A percentile compares a stretch with the other conserved stretches of the same genome.
phyloP scores from a whole-genome alignment of 2,797 vertebrate species.

The Uromys caudimaculatus region DNA sequence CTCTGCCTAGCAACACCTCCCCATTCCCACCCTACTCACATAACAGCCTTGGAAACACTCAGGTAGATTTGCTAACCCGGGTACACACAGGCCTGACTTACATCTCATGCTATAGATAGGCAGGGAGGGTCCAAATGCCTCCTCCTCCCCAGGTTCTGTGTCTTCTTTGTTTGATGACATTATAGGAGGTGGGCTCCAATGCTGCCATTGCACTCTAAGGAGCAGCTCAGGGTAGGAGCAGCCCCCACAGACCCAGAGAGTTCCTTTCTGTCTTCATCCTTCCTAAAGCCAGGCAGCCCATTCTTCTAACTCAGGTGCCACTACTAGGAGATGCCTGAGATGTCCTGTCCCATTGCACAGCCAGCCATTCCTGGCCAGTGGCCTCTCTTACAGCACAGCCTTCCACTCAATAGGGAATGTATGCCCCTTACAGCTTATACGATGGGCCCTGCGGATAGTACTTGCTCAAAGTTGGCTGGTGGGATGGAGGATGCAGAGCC shows the following conservation, averaged over 20 bases:
- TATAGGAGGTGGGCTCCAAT: neutral
- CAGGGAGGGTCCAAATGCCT: neutral
- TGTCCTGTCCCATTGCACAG: neutral
- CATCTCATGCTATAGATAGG: neutral
- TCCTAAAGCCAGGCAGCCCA: neutral
- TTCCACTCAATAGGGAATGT: neutral
- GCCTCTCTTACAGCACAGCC: neutral
- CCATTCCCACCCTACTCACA: neutral
- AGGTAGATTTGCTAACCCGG: neutral
- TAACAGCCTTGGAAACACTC: neutral
- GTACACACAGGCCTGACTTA: neutral
- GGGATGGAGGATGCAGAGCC: neutral
- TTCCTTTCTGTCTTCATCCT: too few species aligned
- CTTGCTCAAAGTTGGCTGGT: neutral
- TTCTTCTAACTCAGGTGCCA: neutral
- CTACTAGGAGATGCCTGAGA: neutral
- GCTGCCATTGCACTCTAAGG: neutral
- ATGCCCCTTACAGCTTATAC: neutral
- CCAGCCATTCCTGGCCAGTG: neutral
- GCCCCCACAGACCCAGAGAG: neutral
- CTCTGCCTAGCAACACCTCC: neutral
- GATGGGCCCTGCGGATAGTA: neutral
- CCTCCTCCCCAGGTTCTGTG: neutral
- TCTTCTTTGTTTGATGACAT: neutral
- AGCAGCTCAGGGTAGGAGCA: neutral